Evolutionary conservation across 1,140 invertebrate species (phyloP).

Genomic region (Conus betulinus): DNA sequence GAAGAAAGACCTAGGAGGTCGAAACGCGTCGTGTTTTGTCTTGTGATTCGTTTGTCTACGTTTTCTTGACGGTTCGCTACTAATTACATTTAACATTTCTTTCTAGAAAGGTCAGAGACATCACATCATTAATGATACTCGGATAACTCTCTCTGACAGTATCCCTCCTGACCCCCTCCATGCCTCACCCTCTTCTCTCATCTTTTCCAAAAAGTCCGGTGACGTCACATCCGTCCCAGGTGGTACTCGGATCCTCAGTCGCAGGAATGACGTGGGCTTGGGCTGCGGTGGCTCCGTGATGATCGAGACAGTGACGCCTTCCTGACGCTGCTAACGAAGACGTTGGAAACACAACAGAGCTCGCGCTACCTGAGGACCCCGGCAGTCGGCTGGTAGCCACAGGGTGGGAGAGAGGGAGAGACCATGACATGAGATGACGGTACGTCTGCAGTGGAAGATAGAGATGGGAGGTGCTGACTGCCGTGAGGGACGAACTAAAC

Average conservation of each 20-base stretch:
- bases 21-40: no score
- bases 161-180: no score
- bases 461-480: no score
- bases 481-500: no score
- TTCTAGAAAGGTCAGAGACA: no score
- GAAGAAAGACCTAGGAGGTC: no score
- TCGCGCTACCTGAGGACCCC: not conserved
- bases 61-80: no score
- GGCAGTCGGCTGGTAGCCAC: not conserved
- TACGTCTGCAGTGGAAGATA: no score
- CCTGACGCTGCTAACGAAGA: not conserved
- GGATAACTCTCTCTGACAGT: no score
- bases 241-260: constrained; percentile 15
- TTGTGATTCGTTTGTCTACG: no score
- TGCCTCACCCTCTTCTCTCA: constrained; percentile 10
- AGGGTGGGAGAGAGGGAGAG: not conserved
- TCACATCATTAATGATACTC: no score
- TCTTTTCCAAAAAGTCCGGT: not conserved
- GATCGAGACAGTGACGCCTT: not conserved
- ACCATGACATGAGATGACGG: not conserved
- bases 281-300: not conserved
- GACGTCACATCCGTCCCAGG: not conserved
- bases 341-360: not conserved
- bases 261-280: not conserved
- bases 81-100: no score